These are phyloP conservation scores for Hylomyscus alleni DNA, from an alignment of 2,797 vertebrate genomes.

Conservation along the genomic window DNA sequence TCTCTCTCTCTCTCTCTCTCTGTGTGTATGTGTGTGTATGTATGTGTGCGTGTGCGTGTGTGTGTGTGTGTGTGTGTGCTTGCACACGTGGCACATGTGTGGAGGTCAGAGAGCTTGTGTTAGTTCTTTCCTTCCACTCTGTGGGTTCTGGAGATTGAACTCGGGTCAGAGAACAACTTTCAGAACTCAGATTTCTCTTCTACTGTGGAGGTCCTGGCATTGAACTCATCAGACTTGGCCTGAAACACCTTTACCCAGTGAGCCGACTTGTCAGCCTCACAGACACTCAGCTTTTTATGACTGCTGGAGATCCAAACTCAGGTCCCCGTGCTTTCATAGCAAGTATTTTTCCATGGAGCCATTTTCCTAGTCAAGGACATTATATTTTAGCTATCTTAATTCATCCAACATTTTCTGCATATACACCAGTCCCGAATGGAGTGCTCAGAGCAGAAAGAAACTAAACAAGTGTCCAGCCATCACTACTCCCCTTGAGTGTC, in stretches of 20 bases:
- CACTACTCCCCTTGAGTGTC: background rate
- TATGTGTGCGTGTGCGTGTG: background rate
- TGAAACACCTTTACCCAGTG: background rate
- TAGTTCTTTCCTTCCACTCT: background rate
- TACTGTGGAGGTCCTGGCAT: background rate
- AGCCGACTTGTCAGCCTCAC: background rate
- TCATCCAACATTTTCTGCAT: conserved; percentile 10
- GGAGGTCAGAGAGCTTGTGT: background rate
- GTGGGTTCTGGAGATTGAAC: background rate
- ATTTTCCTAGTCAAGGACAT: background rate
- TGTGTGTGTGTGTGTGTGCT: fast-evolving
- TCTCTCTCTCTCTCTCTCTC: too few relatives aligned
- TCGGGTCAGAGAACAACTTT: background rate
- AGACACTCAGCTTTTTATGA: background rate
- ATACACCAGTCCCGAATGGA: background rate
- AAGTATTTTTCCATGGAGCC: background rate
- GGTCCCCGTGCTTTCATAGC: too few relatives aligned
- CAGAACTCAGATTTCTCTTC: background rate
- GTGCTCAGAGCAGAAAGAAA: conserved; percentile 41
- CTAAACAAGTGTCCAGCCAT: conserved; percentile 3
- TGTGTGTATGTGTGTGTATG: background rate
- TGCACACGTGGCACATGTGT: background rate
- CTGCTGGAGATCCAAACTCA: background rate
- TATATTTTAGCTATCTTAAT: conserved; percentile 11
- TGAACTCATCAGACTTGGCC: background rate